Percentiles rank a stretch among this genome's conserved stretches.
Evolutionary conservation across 2,888 invertebrate species (phyloP).

Genomic region (Mythimna pallens): DNA sequence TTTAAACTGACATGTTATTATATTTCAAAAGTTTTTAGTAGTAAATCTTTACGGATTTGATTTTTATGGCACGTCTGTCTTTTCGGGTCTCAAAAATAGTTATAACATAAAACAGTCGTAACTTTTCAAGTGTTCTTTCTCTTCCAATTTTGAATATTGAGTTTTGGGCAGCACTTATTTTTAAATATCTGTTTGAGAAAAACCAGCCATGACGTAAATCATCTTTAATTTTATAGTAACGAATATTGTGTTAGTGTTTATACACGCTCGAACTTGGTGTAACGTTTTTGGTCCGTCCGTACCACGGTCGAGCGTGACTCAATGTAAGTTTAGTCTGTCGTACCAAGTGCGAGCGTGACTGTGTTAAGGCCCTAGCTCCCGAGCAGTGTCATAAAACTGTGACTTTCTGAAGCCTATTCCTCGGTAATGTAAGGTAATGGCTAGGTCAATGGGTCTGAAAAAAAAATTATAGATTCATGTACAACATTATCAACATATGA

Average conservation of each 20-base stretch:
- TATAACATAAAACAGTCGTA: constrained; percentile 59
- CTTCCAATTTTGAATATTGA: constrained; percentile 40
- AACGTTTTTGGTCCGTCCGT: too few species aligned
- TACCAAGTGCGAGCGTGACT: too few species aligned
- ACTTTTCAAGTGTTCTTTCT: constrained; percentile 40
- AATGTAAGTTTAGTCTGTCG: too few species aligned
- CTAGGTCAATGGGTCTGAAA: too few species aligned
- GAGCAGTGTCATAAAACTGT: too few species aligned
- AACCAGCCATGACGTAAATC: not conserved
- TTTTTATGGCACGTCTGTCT: constrained; percentile 84
- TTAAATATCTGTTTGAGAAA: constrained; percentile 1
- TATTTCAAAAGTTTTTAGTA: constrained; percentile 85
- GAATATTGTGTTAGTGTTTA: not conserved
- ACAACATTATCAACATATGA: too few species aligned
- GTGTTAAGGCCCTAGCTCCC: too few species aligned
- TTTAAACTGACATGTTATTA: constrained; percentile 85
- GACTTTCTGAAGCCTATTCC: too few species aligned
- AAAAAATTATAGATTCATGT: too few species aligned
- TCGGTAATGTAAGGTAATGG: too few species aligned
- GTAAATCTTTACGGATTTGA: constrained; percentile 86
- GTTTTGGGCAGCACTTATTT: constrained; percentile 6
- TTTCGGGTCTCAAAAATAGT: constrained; percentile 71
- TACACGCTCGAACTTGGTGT: too few species aligned
- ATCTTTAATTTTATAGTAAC: not conserved
- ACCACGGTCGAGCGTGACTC: too few species aligned